phyloP scores from a whole-genome alignment of 2,888 invertebrate genomes.

The Apodemia zela region DNA sequence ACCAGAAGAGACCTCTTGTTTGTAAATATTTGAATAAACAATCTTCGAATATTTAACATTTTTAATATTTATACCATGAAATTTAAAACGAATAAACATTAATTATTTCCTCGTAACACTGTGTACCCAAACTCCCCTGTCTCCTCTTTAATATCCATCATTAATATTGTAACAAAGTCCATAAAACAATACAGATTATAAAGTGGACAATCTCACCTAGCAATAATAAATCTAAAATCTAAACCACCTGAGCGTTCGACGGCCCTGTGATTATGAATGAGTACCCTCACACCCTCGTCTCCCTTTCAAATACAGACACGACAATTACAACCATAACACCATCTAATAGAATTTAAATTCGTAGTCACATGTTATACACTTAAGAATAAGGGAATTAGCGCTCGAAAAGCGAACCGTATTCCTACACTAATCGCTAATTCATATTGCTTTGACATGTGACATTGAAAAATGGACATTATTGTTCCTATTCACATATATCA shows the following conservation, averaged over 20 bases:
- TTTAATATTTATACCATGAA: background rate
- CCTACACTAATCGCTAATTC: conserved; percentile 68
- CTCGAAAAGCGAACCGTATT: conserved; percentile 70
- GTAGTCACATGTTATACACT: conserved; percentile 29
- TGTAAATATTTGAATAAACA: too few species aligned
- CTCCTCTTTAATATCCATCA: conserved; percentile 17
- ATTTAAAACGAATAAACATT: background rate
- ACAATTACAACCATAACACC: conserved; percentile 37
- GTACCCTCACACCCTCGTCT: conserved; percentile 45
- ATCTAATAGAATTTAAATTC: conserved; percentile 33
- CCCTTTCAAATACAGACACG: conserved; percentile 27
- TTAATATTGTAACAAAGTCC: conserved; percentile 26
- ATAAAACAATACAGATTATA: conserved; percentile 50
- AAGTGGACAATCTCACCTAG: conserved; percentile 60
- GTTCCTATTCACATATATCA: conserved; percentile 15
- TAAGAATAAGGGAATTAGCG: conserved; percentile 69
- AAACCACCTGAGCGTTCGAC: conserved; percentile 76
- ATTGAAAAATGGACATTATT: conserved; percentile 33
- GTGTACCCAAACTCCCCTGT: background rate
- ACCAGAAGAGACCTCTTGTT: too few species aligned
- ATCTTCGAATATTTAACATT: too few species aligned
- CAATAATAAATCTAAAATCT: conserved; percentile 71
- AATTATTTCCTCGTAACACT: background rate
- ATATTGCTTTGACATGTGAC: conserved; percentile 27
- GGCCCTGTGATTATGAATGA: conserved; percentile 71